A percentile compares a stretch with the other conserved stretches of the same genome.
Evolutionary conservation across 2,888 invertebrate genomes (phyloP).

Genomic region (Chrysomela aeneicollis): DNA sequence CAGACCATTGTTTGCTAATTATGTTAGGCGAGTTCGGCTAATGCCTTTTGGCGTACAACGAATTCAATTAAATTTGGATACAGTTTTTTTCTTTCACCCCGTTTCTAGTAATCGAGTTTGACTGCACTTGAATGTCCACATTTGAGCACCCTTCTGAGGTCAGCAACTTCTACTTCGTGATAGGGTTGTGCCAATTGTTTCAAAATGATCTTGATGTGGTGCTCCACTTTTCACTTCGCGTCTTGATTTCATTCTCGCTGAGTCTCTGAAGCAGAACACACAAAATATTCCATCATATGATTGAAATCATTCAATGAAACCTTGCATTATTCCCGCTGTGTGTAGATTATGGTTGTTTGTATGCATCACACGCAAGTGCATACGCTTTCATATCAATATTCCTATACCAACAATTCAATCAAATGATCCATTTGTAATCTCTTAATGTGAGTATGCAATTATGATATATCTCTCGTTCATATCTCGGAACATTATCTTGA

Average conservation of each 20-base stretch:
- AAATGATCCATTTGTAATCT: neutral
- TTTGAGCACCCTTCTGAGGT: too few relatives aligned
- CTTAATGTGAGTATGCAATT: neutral
- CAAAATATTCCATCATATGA: too few relatives aligned
- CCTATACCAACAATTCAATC: neutral
- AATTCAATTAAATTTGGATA: neutral
- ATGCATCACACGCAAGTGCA: neutral
- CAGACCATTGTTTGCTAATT: constrained; percentile 25
- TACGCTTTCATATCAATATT: neutral
- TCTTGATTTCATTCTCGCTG: too few relatives aligned
- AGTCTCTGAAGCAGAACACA: too few relatives aligned
- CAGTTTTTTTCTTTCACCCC: neutral
- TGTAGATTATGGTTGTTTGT: neutral
- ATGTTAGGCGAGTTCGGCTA: constrained; percentile 19
- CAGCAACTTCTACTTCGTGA: too few relatives aligned
- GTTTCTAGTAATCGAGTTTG: too few relatives aligned
- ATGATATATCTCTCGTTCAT: neutral
- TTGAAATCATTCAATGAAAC: too few relatives aligned
- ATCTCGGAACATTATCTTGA: neutral
- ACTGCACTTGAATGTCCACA: too few relatives aligned
- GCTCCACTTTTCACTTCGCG: too few relatives aligned
- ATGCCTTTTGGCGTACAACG: neutral
- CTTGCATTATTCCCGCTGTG: neutral
- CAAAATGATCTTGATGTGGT: too few relatives aligned
- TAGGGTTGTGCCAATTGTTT: too few relatives aligned